Evolutionary conservation across 1,140 invertebrate genomes (phyloP).

Genomic region (Bradysia coprophila): DNA sequence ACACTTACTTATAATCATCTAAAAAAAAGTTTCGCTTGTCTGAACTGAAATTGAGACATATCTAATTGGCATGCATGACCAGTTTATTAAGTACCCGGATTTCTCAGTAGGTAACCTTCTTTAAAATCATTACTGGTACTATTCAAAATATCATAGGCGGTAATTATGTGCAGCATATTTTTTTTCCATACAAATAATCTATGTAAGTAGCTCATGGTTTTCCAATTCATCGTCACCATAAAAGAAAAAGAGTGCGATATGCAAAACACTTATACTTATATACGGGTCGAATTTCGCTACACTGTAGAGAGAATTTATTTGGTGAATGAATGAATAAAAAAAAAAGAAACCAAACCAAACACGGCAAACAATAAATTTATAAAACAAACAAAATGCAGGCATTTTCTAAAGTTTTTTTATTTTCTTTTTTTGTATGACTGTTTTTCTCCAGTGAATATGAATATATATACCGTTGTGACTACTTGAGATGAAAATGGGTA

Average conservation of each 20-base stretch:
- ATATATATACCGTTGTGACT: neutral
- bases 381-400: no score
- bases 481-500: neutral
- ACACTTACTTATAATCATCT: no score
- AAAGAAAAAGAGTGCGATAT: neutral
- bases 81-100: slow-evolving; percentile 1
- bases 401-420: no score
- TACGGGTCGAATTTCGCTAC: neutral
- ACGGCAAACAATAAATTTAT: neutral
- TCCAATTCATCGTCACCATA: neutral
- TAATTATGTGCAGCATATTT: no score
- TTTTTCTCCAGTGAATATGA: neutral
- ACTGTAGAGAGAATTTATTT: no score
- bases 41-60: no score
- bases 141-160: no score
- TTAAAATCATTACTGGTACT: neutral
- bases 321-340: neutral
- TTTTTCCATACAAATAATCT: no score
- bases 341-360: neutral
- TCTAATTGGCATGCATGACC: neutral
- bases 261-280: neutral
- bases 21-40: no score
- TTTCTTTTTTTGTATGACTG: no score
- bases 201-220: neutral
- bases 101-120: slow-evolving; percentile 2